Base-by-base conservation (phyloP, 2,113 vertebrate genomes). In the Sceloporus undulatus region DNA sequence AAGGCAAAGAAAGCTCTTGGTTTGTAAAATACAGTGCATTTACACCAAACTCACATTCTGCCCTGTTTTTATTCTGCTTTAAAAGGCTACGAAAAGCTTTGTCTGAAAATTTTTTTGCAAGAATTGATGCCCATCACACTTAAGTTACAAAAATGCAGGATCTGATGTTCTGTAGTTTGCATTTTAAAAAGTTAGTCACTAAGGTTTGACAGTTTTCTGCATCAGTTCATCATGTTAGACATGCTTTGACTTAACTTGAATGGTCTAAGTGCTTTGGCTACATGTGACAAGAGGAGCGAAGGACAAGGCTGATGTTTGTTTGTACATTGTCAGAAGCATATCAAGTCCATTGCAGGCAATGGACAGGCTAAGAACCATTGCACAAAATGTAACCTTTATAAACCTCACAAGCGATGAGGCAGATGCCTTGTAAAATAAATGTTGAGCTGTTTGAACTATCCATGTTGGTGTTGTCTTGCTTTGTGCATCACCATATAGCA, bases 391-490 rank as follows among this genome's bases (percentile, higher is more conserved):
- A 93, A 95, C 92, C 81, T 90, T 88, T 85, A 91, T 84, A 89
- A 79, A 90, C 90, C 86, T 96, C 90, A 86, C 11, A 6, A 78
- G 90, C 54, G 65, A 87, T 95, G 92, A 95, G 94, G 93, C 89
- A 88, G 94, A 94, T 95, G 91, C 92, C 95, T 96, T 94, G 91
- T 91, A 91, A 97, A 97, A 97, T 97, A 97, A 97, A 97, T 92
- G 95, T 96, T 96, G 94, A 95, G 92, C 89, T 90, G 94, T 85
- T 93, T 95, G 92, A 95, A 92, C 25, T 52, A 93, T 82, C 1
- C 5, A 70, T 89, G 6, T 14, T 91, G 70, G 23, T 87, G 87
- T 92, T 90, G 77, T 94, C 79, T 80, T 93, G 89, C 87, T 65
- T 93, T 88, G 48, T 48, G 34, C 48, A 85, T 91, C 25, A 21